Conservation (phyloP, 2,797 vertebrate genomes). For the Neomorphus geoffroyi region DNA sequence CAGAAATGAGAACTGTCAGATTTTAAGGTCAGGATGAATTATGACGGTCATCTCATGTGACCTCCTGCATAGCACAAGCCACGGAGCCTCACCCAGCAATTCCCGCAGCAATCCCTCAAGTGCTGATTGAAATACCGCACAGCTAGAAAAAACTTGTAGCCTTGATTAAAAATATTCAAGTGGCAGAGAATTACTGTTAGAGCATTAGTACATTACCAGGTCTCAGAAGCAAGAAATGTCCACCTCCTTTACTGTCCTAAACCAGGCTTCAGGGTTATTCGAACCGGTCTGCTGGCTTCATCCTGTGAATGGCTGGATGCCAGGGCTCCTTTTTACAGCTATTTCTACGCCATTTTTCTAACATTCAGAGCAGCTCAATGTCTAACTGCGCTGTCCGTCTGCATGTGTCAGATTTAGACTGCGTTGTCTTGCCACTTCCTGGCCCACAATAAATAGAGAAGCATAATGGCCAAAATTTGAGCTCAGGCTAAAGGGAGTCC, state of each 20-base stretch:
- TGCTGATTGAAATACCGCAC: neutral
- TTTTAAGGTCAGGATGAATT: constrained; percentile 37
- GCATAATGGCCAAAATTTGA: neutral
- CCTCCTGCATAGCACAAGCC: neutral
- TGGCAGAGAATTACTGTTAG: neutral
- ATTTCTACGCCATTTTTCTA: neutral
- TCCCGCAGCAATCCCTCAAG: neutral
- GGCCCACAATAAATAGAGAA: neutral
- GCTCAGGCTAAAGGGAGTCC: neutral
- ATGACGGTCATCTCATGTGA: neutral
- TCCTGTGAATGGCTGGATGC: neutral
- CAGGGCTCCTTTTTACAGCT: neutral
- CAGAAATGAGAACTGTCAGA: constrained; percentile 59
- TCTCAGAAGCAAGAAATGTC: neutral
- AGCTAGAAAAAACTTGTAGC: neutral
- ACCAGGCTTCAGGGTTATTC: neutral
- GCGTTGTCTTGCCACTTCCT: neutral
- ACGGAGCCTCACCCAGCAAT: neutral
- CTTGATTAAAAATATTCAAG: neutral
- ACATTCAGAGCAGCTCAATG: neutral
- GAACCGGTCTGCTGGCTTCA: neutral
- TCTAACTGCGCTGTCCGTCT: neutral
- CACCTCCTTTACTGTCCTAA: neutral
- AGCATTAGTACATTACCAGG: neutral
- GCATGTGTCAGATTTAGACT: neutral